Percentiles rank a stretch among this genome's conserved stretches.
Evolutionary conservation across 2,888 invertebrate species (phyloP).

Genomic region (Heteromurus nitidus): DNA sequence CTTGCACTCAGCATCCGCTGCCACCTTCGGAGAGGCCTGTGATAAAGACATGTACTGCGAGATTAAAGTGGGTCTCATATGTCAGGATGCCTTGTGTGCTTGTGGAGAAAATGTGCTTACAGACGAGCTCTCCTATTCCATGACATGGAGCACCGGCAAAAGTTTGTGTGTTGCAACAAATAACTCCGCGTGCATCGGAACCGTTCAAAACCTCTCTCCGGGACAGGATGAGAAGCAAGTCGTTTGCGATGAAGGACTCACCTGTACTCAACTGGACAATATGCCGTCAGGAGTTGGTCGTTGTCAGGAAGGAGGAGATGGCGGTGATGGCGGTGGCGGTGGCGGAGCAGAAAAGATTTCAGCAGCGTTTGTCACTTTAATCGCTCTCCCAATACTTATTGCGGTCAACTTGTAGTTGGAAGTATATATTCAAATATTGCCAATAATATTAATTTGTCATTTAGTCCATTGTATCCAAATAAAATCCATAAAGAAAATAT

Average conservation of each 20-base stretch:
- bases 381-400: no score
- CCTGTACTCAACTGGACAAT: constrained; percentile 15
- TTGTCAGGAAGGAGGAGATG: constrained; percentile 1
- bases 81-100: constrained; percentile 8
- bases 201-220: not conserved
- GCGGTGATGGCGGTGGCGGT: not conserved
- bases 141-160: constrained; percentile 22
- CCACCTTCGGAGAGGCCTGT: constrained; percentile 25
- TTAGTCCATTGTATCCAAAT: not conserved
- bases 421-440: not conserved
- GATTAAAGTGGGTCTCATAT: constrained; percentile 37
- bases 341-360: not conserved
- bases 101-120: constrained; percentile 28
- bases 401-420: not conserved
- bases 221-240: constrained; percentile 18
- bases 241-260: not conserved
- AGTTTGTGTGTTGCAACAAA: not conserved
- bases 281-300: constrained; percentile 35
- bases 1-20: not conserved
- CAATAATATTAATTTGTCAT: not conserved
- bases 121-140: not conserved
- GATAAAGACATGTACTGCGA: constrained; percentile 30
- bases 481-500: not conserved
- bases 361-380: not conserved
- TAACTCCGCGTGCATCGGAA: constrained; percentile 34